phyloP scores from a whole-genome alignment of 2,888 invertebrate species.

The Eilema caniola region DNA sequence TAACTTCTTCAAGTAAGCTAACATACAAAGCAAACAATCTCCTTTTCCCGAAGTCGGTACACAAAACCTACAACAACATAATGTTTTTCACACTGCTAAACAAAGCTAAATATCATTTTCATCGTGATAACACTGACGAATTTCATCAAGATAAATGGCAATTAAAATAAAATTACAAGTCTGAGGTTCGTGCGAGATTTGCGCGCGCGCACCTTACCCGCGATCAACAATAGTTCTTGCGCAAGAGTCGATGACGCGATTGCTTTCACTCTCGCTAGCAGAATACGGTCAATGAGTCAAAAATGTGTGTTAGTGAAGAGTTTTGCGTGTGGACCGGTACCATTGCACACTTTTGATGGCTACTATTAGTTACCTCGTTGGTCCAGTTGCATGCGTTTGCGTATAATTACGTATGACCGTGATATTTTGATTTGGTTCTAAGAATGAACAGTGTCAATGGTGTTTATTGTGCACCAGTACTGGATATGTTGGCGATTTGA shows the following conservation, averaged over 20 bases:
- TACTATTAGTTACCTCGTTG: background rate
- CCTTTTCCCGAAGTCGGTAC: background rate
- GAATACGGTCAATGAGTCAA: conserved; percentile 53
- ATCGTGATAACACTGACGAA: conserved; percentile 39
- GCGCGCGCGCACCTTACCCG: conserved; percentile 14
- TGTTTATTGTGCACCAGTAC: background rate
- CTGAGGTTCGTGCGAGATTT: background rate
- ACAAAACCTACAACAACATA: background rate
- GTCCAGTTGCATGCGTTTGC: background rate
- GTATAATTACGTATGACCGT: background rate
- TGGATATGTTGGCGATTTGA: too few species aligned
- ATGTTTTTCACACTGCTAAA: background rate
- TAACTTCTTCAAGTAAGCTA: too few species aligned
- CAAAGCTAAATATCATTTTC: conserved; percentile 34
- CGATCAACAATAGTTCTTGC: conserved; percentile 42
- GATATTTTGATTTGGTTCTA: background rate
- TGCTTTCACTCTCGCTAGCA: conserved; percentile 48
- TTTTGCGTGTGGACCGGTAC: conserved; percentile 7
- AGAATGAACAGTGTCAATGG: background rate
- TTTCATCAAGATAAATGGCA: conserved; percentile 44
- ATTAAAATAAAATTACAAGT: conserved; percentile 23
- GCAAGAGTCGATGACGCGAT: conserved; percentile 45
- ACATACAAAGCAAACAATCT: background rate
- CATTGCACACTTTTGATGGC: conserved; percentile 12
- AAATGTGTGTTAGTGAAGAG: conserved; percentile 45